Evolutionary conservation across 1,140 invertebrate genomes (phyloP).

Genomic region (Epicauta chinensis): DNA sequence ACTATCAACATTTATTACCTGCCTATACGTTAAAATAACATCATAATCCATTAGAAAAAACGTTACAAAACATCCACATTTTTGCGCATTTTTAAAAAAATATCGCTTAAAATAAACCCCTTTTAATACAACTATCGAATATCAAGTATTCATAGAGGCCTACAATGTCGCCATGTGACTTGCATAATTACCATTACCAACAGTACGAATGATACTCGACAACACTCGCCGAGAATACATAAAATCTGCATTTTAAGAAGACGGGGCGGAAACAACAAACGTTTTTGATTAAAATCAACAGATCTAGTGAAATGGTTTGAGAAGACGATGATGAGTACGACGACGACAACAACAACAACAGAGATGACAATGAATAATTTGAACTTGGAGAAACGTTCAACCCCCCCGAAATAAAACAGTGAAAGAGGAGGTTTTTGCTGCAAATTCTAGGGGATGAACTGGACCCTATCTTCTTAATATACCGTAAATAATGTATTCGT

Average conservation of each 20-base stretch:
- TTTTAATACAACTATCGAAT: too few relatives aligned
- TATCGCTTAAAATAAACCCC: too few relatives aligned
- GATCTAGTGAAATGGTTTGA: not conserved
- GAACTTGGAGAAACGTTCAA: too few relatives aligned
- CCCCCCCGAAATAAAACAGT: not conserved
- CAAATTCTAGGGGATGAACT: too few relatives aligned
- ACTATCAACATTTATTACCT: too few relatives aligned
- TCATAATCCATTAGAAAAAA: too few relatives aligned
- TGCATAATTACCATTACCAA: conserved; percentile 14
- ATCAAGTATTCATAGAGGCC: not conserved
- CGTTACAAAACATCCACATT: too few relatives aligned
- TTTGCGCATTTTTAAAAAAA: too few relatives aligned
- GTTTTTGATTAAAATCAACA: conserved; percentile 19
- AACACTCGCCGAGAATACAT: conserved; percentile 10
- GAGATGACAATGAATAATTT: conserved; percentile 8
- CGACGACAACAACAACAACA: too few relatives aligned
- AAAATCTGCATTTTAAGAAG: conserved; percentile 15
- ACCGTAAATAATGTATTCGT: conserved; percentile 15
- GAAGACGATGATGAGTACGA: too few relatives aligned
- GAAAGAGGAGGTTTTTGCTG: not conserved
- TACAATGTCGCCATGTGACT: conserved; percentile 1
- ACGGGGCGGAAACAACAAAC: conserved; percentile 14
- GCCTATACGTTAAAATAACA: too few relatives aligned
- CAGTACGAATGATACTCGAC: not conserved
- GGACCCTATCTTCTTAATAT: conserved; percentile 8